A percentile compares a stretch with the other conserved stretches of the same genome.
phyloP scores from a whole-genome alignment of 1,140 invertebrate species.

The Brevipalpus yothersi region DNA sequence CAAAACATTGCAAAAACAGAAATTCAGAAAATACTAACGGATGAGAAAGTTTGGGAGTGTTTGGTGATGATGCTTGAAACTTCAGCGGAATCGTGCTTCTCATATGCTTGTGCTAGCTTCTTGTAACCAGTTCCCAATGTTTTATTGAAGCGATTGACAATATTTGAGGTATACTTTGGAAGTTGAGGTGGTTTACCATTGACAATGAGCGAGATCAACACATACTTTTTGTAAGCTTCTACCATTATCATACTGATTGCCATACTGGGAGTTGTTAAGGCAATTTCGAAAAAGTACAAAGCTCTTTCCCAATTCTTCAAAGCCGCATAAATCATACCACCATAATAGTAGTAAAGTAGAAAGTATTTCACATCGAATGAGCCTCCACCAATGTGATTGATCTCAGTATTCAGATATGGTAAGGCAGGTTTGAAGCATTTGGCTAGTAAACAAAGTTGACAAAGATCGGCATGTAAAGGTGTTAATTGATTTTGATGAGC shows the following conservation, averaged over 20 bases:
- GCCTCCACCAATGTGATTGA: slow-evolving; percentile 61
- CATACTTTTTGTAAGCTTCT: slow-evolving; percentile 87
- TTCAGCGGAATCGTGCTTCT: slow-evolving; percentile 43
- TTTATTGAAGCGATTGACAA: slow-evolving; percentile 66
- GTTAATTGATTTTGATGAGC: slow-evolving; percentile 63
- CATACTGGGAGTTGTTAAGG: slow-evolving; percentile 67
- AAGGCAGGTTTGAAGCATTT: slow-evolving; percentile 80
- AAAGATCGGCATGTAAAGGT: slow-evolving; percentile 74
- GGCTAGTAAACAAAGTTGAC: slow-evolving; percentile 64
- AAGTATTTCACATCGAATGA: slow-evolving; percentile 77
- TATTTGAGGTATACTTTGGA: slow-evolving; percentile 74
- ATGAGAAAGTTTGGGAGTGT: slow-evolving; percentile 47
- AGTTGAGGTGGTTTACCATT: slow-evolving; percentile 55
- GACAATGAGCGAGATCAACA: slow-evolving; percentile 65
- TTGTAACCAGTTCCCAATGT: slow-evolving; percentile 71
- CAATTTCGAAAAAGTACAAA: slow-evolving; percentile 83
- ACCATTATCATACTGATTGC: slow-evolving; percentile 88
- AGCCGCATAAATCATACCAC: slow-evolving; percentile 82
- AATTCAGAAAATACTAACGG: slow-evolving; percentile 17
- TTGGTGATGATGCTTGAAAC: slow-evolving; percentile 36
- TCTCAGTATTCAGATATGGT: slow-evolving; percentile 63
- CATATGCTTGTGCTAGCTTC: slow-evolving; percentile 59
- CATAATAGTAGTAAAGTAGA: slow-evolving; percentile 84
- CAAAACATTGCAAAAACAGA: background rate
- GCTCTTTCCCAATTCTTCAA: slow-evolving; percentile 76